Evolutionary conservation across 2,797 vertebrate species (phyloP).

Genomic region (Anguilla megastoma): DNA sequence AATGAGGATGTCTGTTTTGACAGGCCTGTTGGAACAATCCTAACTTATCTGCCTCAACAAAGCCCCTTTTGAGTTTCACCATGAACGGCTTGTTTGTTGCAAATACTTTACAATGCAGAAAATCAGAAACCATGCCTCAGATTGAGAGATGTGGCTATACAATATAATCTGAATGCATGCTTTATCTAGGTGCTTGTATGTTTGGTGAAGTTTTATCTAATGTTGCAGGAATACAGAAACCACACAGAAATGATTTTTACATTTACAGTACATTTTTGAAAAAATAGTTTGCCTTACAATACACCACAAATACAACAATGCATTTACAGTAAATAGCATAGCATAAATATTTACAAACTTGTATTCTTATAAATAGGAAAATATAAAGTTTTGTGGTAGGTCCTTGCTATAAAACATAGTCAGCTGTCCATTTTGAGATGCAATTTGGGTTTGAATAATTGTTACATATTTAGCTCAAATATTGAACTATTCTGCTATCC

Average conservation of each 20-base stretch:
- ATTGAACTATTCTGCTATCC: background rate
- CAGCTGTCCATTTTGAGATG: slow-evolving; percentile 23
- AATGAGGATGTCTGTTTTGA: slow-evolving; percentile 26
- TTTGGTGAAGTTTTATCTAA: background rate
- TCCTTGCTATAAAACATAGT: slow-evolving; percentile 19
- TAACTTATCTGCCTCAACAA: slow-evolving; percentile 64
- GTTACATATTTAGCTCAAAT: background rate
- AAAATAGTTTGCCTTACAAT: slow-evolving; percentile 31
- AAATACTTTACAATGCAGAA: slow-evolving; percentile 35
- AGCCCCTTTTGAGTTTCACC: slow-evolving; percentile 59
- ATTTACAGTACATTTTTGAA: slow-evolving; percentile 33
- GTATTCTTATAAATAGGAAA: slow-evolving; percentile 54
- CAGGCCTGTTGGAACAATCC: slow-evolving; percentile 57
- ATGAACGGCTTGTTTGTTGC: slow-evolving; percentile 66
- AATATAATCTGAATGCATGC: slow-evolving; percentile 42
- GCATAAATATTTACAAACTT: slow-evolving; percentile 48
- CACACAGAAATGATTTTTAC: slow-evolving; percentile 16
- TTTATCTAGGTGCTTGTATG: slow-evolving; percentile 21
- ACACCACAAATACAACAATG: slow-evolving; percentile 15
- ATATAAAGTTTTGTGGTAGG: slow-evolving; percentile 12
- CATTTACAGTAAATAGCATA: slow-evolving; percentile 31
- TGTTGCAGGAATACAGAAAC: slow-evolving; percentile 12
- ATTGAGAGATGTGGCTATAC: slow-evolving; percentile 28
- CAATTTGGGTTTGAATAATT: slow-evolving; percentile 6
- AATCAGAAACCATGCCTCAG: slow-evolving; percentile 51